Evolutionary conservation across 2,113 vertebrate genomes (phyloP), one percentile per base, ranked within the genome.

Genomic region (Bufo gargarizans): DNA sequence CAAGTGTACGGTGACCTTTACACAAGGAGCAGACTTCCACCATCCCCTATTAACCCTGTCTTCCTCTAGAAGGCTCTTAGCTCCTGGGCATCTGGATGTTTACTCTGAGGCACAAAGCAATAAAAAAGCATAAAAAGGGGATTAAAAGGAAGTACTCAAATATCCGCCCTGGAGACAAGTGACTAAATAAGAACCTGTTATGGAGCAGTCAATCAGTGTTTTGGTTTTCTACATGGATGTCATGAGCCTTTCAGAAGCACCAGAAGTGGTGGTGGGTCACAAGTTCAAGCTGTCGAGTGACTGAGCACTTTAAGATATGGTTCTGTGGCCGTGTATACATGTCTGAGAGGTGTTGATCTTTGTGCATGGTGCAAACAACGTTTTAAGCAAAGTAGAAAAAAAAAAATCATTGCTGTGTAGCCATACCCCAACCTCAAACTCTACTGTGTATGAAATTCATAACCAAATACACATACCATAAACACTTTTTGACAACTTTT

Each of bases 221-320:
- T 67, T 83, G 81, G 61, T 65, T 67, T 22, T 69, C 47, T n/a
- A 7, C 12, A 16, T 67, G n/a, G 49, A 67, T 65, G 81, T 69
- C 61, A 83, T 50, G 81, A 67, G 49, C 45, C 19, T 83, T 67
- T 53, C 10, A 69, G 16, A 69, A 50, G 81, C 53, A 4, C n/a
- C 9, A 16, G 13, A 67, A 83, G 81, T 83, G 81, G 45, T 53
- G 61, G 49, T 33, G 61, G 81, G 81, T 83, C 81, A 50, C 19
- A 49, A 83, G 81, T 83, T 83, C 81, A 83, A 83, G 81, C 81
- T 69, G 81, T 67, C 9, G 45, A 83, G 81, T 83, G 81, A 83
- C 14, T 14, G 20, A 83, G 81, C 19, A 53, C 61, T 80, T 80
- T 22, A 56, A 55, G 77, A 16, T 6, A 56, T 11, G 19, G 8